phyloP scores from a whole-genome alignment of 2,888 invertebrate genomes.

The Drosophila paramelanica region DNA sequence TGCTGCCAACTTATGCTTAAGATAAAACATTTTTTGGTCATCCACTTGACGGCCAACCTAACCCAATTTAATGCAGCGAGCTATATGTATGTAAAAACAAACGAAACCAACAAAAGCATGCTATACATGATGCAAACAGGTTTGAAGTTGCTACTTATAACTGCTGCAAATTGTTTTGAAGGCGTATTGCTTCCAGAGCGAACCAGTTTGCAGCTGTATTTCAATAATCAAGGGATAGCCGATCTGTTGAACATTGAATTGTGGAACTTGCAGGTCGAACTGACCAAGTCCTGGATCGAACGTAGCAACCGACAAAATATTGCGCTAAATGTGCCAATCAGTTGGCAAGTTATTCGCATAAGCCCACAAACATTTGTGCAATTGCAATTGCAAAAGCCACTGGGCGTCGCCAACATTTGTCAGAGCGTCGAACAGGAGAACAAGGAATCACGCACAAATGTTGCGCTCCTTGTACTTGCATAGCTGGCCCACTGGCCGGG shows the following conservation, averaged over 20 bases:
- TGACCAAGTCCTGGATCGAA: constrained; percentile 16
- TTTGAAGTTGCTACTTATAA: constrained; percentile 44
- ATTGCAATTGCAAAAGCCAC: constrained; percentile 33
- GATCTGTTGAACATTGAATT: constrained; percentile 66
- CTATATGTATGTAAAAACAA: constrained; percentile 35
- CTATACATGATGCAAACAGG: constrained; percentile 48
- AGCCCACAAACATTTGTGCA: constrained; percentile 21
- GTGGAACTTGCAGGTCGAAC: constrained; percentile 18
- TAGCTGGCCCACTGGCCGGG: constrained; percentile 51
- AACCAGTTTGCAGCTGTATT: constrained; percentile 78
- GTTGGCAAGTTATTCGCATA: constrained; percentile 16
- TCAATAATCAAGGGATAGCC: constrained; percentile 77
- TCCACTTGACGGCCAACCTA: constrained; percentile 20
- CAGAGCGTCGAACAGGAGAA: constrained; percentile 33
- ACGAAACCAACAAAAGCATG: constrained; percentile 50
- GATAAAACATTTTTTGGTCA: constrained; percentile 1
- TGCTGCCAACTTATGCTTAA: neutral
- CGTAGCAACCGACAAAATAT: constrained; percentile 36
- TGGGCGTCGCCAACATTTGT: constrained; percentile 71
- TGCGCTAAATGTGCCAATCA: constrained; percentile 36
- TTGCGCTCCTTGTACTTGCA: neutral
- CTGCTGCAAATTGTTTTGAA: constrained; percentile 37
- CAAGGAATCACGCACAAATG: neutral
- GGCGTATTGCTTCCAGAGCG: constrained; percentile 11
- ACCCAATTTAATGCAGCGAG: constrained; percentile 22